phyloP scores from a whole-genome alignment of 1,140 invertebrate genomes.

The Drosophila pseudoananassae region DNA sequence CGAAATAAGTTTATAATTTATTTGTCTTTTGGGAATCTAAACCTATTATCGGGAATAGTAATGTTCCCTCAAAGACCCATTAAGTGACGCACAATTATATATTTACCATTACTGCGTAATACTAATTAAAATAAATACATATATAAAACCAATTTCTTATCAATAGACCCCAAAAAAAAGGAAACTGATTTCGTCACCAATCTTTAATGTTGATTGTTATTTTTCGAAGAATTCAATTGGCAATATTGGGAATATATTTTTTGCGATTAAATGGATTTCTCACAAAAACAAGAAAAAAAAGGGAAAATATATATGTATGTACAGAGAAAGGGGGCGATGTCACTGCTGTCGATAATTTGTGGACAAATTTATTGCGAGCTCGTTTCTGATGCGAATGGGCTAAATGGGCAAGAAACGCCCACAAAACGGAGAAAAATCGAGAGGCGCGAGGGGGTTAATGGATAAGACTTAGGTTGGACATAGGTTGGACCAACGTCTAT shows the following conservation, averaged over 20 bases:
- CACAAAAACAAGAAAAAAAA: neutral
- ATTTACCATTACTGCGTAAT: conserved; percentile 28
- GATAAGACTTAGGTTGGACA: conserved; percentile 34
- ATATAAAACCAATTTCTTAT: conserved; percentile 21
- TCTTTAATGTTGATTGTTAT: neutral
- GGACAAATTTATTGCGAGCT: conserved; percentile 73
- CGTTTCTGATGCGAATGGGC: conserved; percentile 38
- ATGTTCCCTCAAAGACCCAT: conserved; percentile 9
- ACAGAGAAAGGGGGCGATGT: conserved; percentile 19
- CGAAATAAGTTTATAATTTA: neutral
- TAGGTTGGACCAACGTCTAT: conserved; percentile 53
- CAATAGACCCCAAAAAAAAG: neutral
- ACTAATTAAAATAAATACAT: neutral
- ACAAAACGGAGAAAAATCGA: conserved; percentile 39
- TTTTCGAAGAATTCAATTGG: conserved; percentile 30
- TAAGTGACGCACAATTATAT: neutral
- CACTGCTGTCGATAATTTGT: conserved; percentile 74
- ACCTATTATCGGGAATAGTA: neutral
- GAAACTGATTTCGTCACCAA: neutral
- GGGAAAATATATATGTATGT: neutral
- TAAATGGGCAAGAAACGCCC: conserved; percentile 59
- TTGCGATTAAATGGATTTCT: conserved; percentile 39
- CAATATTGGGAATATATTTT: conserved; percentile 24
- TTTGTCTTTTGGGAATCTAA: neutral
- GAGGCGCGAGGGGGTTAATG: conserved; percentile 35